Base-by-base conservation (phyloP, 2,797 vertebrate genomes). In the Oreonectes daqikongensis region DNA sequence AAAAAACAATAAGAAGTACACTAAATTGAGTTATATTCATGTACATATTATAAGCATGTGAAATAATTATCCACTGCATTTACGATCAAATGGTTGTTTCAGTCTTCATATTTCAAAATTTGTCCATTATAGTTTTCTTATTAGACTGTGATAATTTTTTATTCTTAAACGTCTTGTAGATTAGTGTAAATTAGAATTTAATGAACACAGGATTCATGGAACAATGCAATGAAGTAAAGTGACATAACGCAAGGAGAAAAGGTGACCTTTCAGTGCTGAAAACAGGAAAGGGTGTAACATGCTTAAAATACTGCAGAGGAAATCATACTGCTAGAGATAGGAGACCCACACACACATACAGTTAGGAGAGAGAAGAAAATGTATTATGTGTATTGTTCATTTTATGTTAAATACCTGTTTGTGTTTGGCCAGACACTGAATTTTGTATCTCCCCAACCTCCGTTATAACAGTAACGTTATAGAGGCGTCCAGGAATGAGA, bases 391-490 rank as follows among this genome's bases (percentile, higher is more conserved):
- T 8, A 50, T 20, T 20, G 4, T 22, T 3, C 7, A 9, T 22
- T 55, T 24, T 24, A 55, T 42, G 20, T n/a, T 18, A 46, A 73
- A 42, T 91, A 97, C 96, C 93, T 90, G 94, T 99, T 81, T 89
- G 93, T 70, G 88, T 87, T 67, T 85, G 76, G 63, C 84, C 84
- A 55, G 83, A 93, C 17, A 2, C 84, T 82, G 72, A 86, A 89
- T 85, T 95, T 74, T 92, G 89, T 69, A 93, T 79, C 3, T 88
- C 92, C 3, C 89, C 89, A 0, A 94, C 91, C 85, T 95, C 91
- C 0, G 93, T 92, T 67, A 92, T 84, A 82, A 98, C 52, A 69
- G 94, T 94, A 30, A 99, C 79, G 52, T 95, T 95, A 88, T 97
- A 98, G 1, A 89, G 59, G 8, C 88, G 92, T 24, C 97, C 97